phyloP scores from a whole-genome alignment of 2,797 vertebrate genomes.

The Lophotriccus pileatus region DNA sequence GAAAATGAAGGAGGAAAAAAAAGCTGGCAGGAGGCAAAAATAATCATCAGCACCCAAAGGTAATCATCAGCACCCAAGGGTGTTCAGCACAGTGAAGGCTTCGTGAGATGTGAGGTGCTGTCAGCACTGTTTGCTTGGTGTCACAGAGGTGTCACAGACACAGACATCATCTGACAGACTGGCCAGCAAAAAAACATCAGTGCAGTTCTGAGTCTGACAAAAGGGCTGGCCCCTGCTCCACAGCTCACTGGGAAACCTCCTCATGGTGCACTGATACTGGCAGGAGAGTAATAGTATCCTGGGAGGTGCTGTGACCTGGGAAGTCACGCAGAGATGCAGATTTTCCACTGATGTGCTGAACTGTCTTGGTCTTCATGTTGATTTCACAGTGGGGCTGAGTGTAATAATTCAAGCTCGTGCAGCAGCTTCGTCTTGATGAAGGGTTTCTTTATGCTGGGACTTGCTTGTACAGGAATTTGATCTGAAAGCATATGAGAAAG shows the following conservation, averaged over 20 bases:
- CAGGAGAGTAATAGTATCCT: not conserved
- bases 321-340: not conserved
- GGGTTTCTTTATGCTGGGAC: not conserved
- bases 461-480: not conserved
- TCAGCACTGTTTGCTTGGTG: not conserved
- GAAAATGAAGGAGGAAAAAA: not conserved
- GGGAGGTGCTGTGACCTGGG: not conserved
- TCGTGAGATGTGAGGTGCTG: fast-evolving
- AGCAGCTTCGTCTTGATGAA: not conserved
- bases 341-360: not conserved
- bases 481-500: not conserved
- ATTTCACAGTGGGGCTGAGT: not conserved
- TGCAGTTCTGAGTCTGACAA: not conserved
- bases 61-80: not conserved
- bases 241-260: not conserved
- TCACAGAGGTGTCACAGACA: not conserved
- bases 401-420: not conserved
- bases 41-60: not conserved
- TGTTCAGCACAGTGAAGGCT: not conserved
- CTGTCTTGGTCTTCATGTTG: not conserved
- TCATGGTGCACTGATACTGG: not conserved
- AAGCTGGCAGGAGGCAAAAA: not conserved
- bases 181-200: not conserved
- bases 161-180: not conserved
- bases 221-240: not conserved